These are phyloP conservation scores for Ptilodon capucinus DNA, from an alignment of 2,888 invertebrate genomes.

Conservation along the genomic window DNA sequence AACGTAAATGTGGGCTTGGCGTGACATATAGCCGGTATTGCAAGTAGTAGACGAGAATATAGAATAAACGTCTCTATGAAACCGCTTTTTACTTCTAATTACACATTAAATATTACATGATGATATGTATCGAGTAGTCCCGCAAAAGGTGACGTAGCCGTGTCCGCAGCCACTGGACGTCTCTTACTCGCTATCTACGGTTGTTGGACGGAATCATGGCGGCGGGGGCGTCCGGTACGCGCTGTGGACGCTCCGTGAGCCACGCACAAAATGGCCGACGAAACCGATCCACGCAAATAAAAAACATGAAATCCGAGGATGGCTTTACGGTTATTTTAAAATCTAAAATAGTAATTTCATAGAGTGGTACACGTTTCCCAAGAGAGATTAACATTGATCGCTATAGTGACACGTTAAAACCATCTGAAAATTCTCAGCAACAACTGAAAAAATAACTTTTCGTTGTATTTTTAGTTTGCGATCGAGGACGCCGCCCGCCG, in stretches of 20 bases:
- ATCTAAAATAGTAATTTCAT: conserved; percentile 26
- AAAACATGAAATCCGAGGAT: conserved; percentile 40
- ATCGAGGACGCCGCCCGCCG: conserved; percentile 66
- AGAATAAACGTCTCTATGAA: conserved; percentile 83
- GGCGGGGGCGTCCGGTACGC: conserved; percentile 62
- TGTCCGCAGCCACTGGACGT: conserved; percentile 82
- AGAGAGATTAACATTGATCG: conserved; percentile 50
- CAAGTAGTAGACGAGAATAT: conserved; percentile 77
- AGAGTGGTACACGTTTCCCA: conserved; percentile 28
- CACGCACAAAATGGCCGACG: conserved; percentile 37
- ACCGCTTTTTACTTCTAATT: conserved; percentile 79
- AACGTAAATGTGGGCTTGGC: conserved; percentile 61
- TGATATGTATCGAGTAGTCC: conserved; percentile 89
- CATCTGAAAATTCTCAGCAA: conserved; percentile 42
- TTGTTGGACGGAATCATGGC: conserved; percentile 83
- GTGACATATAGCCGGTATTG: conserved; percentile 79
- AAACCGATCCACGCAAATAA: conserved; percentile 40
- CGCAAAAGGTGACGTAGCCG: conserved; percentile 83
- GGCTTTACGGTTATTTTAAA: conserved; percentile 32
- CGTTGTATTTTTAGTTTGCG: conserved; percentile 70
- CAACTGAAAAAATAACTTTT: conserved; percentile 69
- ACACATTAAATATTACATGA: conserved; percentile 85
- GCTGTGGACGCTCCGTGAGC: conserved; percentile 19
- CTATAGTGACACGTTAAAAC: conserved; percentile 27
- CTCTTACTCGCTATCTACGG: conserved; percentile 83